phyloP scores from a whole-genome alignment of 2,888 invertebrate genomes.

The Odontomyia ornata region DNA sequence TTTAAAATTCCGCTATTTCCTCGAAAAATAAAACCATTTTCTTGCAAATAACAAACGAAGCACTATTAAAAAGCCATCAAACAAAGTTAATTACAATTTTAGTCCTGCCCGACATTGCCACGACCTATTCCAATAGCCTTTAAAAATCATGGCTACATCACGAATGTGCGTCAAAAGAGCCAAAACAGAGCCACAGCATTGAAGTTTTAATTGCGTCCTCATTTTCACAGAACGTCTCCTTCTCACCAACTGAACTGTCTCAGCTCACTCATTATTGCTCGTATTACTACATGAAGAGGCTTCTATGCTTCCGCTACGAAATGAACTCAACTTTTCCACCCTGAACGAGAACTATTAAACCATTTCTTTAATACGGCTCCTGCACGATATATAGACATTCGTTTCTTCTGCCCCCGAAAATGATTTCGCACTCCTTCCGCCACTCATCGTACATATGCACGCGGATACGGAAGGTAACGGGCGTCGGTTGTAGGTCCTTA shows the following conservation, averaged over 20 bases:
- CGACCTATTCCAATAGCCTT: no score
- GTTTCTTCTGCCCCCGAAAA: background rate
- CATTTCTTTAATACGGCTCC: background rate
- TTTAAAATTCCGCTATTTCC: no score
- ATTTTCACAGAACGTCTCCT: no score
- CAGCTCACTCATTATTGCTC: background rate
- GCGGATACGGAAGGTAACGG: background rate
- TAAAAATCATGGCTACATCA: no score
- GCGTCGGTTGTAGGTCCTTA: background rate
- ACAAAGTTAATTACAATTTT: no score
- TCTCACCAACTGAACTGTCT: background rate
- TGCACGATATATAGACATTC: background rate
- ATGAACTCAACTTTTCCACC: background rate
- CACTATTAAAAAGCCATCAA: no score
- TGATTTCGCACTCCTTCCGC: background rate
- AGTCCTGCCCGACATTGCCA: no score
- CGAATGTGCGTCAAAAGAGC: no score
- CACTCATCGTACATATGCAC: background rate
- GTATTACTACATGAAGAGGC: background rate
- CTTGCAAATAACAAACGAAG: no score
- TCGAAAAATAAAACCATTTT: no score
- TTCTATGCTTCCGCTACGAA: background rate
- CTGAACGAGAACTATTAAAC: conserved; percentile 9
- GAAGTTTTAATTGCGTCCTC: no score
- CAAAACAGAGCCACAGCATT: no score